Conservation (phyloP, 1,140 invertebrate species). For the Atta colombica region DNA sequence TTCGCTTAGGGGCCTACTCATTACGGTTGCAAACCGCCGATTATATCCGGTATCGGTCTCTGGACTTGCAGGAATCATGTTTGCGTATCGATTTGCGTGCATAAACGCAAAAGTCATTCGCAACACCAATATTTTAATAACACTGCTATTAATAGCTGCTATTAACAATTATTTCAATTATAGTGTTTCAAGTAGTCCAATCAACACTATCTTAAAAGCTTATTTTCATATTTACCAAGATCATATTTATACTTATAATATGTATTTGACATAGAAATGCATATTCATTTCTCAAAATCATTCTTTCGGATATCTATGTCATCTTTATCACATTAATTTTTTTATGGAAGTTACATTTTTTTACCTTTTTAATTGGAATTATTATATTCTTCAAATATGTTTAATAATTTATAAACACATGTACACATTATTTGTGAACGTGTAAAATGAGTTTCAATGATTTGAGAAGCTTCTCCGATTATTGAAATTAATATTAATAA, state of each 20-base stretch:
- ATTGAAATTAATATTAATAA: slow-evolving; percentile 39
- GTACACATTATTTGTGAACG: not conserved
- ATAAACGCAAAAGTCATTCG: slow-evolving; percentile 33
- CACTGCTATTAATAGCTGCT: not conserved
- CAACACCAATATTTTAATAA: not conserved
- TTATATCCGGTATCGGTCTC: slow-evolving; percentile 9
- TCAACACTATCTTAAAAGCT: not conserved
- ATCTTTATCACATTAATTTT: not conserved
- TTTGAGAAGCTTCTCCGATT: slow-evolving; percentile 16
- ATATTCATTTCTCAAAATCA: no score
- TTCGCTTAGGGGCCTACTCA: slow-evolving; percentile 20
- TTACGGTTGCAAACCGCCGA: slow-evolving; percentile 32
- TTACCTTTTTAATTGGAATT: not conserved
- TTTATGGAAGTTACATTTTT: not conserved
- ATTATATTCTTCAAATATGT: slow-evolving; percentile 20
- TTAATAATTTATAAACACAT: slow-evolving; percentile 4
- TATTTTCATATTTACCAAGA: not conserved
- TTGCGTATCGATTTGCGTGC: slow-evolving; percentile 45
- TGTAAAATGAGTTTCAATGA: slow-evolving; percentile 11
- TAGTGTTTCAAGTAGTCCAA: not conserved
- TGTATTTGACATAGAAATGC: no score
- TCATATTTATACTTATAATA: no score
- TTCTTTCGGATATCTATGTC: not conserved
- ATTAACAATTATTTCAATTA: slow-evolving; percentile 21
- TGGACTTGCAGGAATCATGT: slow-evolving; percentile 33